A percentile compares a stretch with the other conserved stretches of the same genome.
These are phyloP conservation scores for Ephialtes manifestator DNA, from an alignment of 2,888 invertebrate species.

Conservation along the genomic window DNA sequence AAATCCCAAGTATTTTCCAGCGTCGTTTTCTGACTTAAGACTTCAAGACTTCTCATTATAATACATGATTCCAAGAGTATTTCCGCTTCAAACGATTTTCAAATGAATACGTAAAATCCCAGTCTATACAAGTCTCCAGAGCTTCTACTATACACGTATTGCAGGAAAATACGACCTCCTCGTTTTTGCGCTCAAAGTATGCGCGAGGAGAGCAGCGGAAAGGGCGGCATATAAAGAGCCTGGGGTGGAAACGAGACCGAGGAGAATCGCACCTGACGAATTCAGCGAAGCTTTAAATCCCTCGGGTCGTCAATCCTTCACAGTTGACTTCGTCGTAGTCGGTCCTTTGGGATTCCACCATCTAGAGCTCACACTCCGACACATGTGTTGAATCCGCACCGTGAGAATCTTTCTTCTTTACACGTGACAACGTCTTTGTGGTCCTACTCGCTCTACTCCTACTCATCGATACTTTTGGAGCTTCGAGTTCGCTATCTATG, in stretches of 20 bases:
- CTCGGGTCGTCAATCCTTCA: slow-evolving; percentile 58
- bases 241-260: neutral
- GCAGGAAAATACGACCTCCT: slow-evolving; percentile 46
- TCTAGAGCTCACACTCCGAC: slow-evolving; percentile 22
- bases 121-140: slow-evolving; percentile 1
- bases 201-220: neutral
- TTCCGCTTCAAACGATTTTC: neutral
- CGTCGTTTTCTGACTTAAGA: neutral
- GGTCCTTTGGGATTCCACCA: slow-evolving; percentile 53
- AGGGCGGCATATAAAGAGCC: slow-evolving; percentile 13
- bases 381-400: slow-evolving; percentile 14
- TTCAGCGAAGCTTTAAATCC: slow-evolving; percentile 55
- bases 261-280: slow-evolving; percentile 44
- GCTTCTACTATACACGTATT: neutral
- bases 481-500: neutral
- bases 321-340: slow-evolving; percentile 52
- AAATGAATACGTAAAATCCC: slow-evolving; percentile 21
- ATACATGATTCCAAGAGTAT: neutral
- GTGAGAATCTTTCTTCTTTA: slow-evolving; percentile 5
- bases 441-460: neutral
- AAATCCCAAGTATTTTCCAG: neutral
- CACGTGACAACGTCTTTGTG: neutral
- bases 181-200: neutral
- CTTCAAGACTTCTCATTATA: slow-evolving; percentile 5
- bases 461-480: slow-evolving; percentile 10